Base-by-base conservation (phyloP, 1,140 invertebrate species). In the Batillaria attramentaria region DNA sequence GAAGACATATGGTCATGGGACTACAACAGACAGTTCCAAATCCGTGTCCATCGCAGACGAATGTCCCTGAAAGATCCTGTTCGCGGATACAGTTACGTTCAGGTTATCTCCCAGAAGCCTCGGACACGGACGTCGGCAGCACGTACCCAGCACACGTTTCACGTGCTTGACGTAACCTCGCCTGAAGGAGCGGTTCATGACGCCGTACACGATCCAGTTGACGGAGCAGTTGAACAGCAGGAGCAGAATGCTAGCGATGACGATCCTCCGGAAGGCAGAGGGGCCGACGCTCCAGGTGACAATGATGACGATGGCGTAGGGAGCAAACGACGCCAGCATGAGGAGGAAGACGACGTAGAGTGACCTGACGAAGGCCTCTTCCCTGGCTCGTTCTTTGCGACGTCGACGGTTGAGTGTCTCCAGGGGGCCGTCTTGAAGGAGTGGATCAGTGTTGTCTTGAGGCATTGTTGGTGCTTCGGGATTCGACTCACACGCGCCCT, bases 151-250 rank as follows among this genome's bases (percentile, higher is more conserved):
- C n/a, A n/a, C n/a, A n/a, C n/a, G n/a, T 18, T 39, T 10, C 18
- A 24, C 33, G 37, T 24, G 46, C 41, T 31, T 62, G 33, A 62
- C 37, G 72, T 75, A 75, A 39, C 50, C 72, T 5, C 16, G 18
- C 18, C 57, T 57, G 72, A 75, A 75, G 2, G 57, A 46, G 0
- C 54, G 35, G 42, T 75, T 75, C 72, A 75, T 75, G 28, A 62
- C 72, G 1, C 72, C 72, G 54, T 75, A 75, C 35, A 75, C 57
- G 37, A 75, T 65, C 72, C 72, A 75, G 72, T 75, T 75, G 54
- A 75, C 31, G 54, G 72, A 62, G 57, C 54, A 39, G 57, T 75
- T 75, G 35, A 35, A 1, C 24, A 75, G 62, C 24, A 75, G 72
- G 37, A 75, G 62, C 54, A 75, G 39, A 39, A 18, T 31, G 20